Percentiles rank a stretch among this genome's conserved stretches.
Conservation (phyloP, 2,888 invertebrate species). For the Callyntrura guangdongensis region DNA sequence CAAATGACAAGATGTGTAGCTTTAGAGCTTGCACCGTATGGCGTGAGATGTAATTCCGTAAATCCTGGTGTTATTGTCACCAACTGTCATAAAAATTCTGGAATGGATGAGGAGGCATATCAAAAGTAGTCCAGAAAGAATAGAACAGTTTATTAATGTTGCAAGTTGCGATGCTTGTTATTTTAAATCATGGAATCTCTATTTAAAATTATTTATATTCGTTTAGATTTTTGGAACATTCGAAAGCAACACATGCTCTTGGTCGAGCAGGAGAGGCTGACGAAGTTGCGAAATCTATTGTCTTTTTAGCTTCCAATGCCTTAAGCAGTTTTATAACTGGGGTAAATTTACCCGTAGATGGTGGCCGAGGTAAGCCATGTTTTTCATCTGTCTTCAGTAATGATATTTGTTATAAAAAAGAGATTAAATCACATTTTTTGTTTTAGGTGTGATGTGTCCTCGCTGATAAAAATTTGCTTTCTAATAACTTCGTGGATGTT, state of each 20-base stretch:
- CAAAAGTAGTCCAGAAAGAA: no score
- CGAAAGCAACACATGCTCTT: conserved; percentile 96
- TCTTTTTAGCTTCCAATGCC: conserved; percentile 95
- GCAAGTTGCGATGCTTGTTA: no score
- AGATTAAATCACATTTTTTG: neutral
- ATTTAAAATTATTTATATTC: neutral
- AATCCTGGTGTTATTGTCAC: conserved; percentile 97
- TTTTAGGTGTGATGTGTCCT: conserved; percentile 73
- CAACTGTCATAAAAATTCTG: conserved; percentile 88
- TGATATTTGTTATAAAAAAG: neutral
- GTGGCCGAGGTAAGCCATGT: conserved; percentile 92
- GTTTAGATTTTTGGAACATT: conserved; percentile 89
- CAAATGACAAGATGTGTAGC: conserved; percentile 98
- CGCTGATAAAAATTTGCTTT: conserved; percentile 59
- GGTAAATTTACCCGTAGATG: conserved; percentile 94
- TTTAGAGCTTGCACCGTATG: conserved; percentile 90
- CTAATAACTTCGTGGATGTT: no score
- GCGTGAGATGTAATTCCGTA: conserved; percentile 83
- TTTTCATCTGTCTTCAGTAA: neutral
- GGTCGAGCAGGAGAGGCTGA: conserved; percentile 93
- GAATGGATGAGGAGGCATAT: conserved; percentile 94
- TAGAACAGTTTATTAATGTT: no score
- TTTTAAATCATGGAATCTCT: neutral
- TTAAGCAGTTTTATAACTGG: conserved; percentile 86
- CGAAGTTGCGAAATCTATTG: conserved; percentile 96